Evolutionary conservation across 2,888 invertebrate genomes (phyloP).

Genomic region (Frankliniella intonsa): DNA sequence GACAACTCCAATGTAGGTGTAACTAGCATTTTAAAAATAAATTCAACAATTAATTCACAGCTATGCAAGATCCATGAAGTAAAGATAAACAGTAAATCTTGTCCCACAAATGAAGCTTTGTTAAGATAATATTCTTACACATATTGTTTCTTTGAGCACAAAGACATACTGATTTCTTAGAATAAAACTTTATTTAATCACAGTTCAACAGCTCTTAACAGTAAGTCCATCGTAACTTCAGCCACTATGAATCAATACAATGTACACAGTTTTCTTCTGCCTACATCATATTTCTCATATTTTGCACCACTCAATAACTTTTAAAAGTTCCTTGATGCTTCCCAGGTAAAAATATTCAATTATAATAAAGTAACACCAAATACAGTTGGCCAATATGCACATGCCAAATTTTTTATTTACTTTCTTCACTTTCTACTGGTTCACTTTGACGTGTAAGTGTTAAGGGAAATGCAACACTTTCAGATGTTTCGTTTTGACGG

Average conservation of each 20-base stretch:
- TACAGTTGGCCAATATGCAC: neutral
- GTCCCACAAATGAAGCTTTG: neutral
- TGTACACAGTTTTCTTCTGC: neutral
- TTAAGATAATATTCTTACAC: neutral
- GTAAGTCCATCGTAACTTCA: constrained; percentile 7
- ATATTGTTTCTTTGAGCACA: neutral
- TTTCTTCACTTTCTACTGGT: constrained; percentile 9
- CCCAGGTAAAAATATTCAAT: neutral
- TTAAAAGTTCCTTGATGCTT: neutral
- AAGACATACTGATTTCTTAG: neutral
- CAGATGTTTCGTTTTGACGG: neutral
- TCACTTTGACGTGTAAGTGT: neutral
- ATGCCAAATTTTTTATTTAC: neutral
- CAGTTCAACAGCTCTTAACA: constrained; percentile 3
- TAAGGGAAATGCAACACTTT: neutral
- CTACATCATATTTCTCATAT: neutral
- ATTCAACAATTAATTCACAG: neutral
- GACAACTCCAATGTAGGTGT: no score
- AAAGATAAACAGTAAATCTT: constrained; percentile 1
- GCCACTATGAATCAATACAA: neutral
- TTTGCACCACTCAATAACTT: neutral
- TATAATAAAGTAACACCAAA: neutral
- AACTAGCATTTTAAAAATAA: neutral
- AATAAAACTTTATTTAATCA: constrained; percentile 21
- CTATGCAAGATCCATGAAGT: neutral